Base-by-base conservation (phyloP, 1,140 invertebrate species). In the Atta cephalotes region DNA sequence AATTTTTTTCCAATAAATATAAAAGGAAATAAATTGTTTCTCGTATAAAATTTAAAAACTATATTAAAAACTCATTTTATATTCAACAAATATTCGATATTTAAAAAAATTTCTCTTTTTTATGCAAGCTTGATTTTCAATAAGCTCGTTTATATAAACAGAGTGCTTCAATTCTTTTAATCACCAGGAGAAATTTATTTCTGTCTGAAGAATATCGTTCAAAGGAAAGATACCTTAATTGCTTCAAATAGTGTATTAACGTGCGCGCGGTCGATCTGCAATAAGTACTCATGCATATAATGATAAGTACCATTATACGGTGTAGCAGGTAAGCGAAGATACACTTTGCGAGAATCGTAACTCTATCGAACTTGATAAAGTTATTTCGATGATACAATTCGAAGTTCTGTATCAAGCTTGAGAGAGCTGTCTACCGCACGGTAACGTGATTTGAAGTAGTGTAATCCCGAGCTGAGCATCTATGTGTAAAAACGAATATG, bases 351-450 rank as follows among this genome's bases (percentile, higher is more conserved):
- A 35, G 28, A 84, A 63, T 76, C 70, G 53, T 72, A 74, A 60
- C 66, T 84, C 49, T 18, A 84, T 84, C 70, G 80, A 76, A 60
- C 68, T 84, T 74, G 80, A 39, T 45, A 60, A 74, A 82, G 39
- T 72, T 82, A 72, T 72, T 45, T 74, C 18, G 68, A 74, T 62
- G 70, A 49, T 74, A 74, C 21, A 62, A 62, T 74, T 35, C 31
- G 68, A 76, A 76, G 80, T 84, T 76, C 45, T 82, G 35, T 68
- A 62, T 82, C 68, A 35, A 49, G 35, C 56, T 49, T 45, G 70
- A 9, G 18, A 81, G 39, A 76, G 45, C 70, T 76, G 70, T 84
- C 70, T 76, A 58, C 70, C 80, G 56, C 80, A 31, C 14, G 80
- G 28, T 65, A 84, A 60, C 39, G 39, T 58, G 28, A 76, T 76